These are phyloP conservation scores for Berghia stephanieae DNA, from an alignment of 1,140 invertebrate genomes.

Conservation along the genomic window DNA sequence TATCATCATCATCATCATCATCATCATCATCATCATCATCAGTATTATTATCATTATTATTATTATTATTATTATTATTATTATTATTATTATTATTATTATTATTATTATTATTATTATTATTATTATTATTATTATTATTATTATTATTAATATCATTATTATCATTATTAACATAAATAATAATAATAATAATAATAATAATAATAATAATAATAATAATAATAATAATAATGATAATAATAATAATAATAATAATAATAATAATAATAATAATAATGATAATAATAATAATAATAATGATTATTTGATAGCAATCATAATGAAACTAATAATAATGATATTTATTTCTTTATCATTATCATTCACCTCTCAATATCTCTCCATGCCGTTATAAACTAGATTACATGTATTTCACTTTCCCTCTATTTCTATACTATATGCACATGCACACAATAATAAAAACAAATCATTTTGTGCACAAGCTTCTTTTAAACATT, in stretches of 20 bases:
- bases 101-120: slow-evolving; percentile 1
- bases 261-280: neutral
- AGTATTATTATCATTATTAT: neutral
- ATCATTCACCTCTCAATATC: neutral
- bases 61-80: neutral
- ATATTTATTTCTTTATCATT: neutral
- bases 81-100: neutral
- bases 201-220: neutral
- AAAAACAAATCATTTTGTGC: too few relatives aligned
- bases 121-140: neutral
- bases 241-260: neutral
- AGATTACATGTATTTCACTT: too few relatives aligned
- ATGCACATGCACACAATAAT: neutral
- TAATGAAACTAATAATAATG: neutral
- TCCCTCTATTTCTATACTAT: neutral
- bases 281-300: neutral
- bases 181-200: neutral
- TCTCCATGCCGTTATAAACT: neutral
- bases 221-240: neutral
- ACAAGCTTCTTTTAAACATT: too few relatives aligned
- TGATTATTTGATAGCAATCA: neutral
- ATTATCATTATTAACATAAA: neutral
- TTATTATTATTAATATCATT: neutral
- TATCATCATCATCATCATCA: neutral
- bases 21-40: neutral